Evolutionary conservation across 30 jellyfish, hydroid and myxozoan species (phyloP).

Genomic region (Euphysa ruthae): DNA sequence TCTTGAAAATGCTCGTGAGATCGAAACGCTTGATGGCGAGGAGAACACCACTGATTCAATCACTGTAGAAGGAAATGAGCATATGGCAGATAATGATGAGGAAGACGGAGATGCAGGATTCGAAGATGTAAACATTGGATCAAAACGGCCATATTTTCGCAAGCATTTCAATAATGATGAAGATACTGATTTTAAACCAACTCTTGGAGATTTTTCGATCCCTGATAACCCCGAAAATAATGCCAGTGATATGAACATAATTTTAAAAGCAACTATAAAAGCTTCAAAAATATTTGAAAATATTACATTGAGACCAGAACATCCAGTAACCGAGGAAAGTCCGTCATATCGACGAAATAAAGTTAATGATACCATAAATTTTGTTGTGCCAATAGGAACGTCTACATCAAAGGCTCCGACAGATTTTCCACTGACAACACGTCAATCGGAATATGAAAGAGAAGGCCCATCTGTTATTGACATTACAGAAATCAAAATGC

Average conservation of each 20-base stretch:
- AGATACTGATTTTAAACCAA: neutral
- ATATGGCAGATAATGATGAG: neutral
- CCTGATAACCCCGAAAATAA: neutral
- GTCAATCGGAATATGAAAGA: constrained; percentile 1
- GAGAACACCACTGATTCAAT: neutral
- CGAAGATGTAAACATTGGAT: neutral
- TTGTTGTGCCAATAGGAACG: neutral
- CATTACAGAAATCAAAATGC: neutral
- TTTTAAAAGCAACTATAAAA: neutral
- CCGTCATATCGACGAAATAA: neutral
- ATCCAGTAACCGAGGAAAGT: neutral
- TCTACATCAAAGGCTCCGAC: neutral
- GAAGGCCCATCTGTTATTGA: constrained; percentile 5
- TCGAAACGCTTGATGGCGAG: too few relatives aligned
- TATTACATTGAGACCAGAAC: neutral
- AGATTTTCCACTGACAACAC: constrained; percentile 3
- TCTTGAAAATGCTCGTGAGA: too few relatives aligned
- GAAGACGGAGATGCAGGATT: neutral
- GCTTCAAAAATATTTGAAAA: neutral
- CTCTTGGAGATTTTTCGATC: neutral
- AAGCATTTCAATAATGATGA: neutral
- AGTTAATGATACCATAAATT: neutral
- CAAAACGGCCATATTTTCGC: neutral
- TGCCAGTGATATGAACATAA: neutral
- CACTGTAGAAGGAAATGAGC: neutral